Evolutionary conservation across 2,797 vertebrate genomes (phyloP), one percentile per base, ranked within the genome.

Genomic region (Enteromius paludinosus): DNA sequence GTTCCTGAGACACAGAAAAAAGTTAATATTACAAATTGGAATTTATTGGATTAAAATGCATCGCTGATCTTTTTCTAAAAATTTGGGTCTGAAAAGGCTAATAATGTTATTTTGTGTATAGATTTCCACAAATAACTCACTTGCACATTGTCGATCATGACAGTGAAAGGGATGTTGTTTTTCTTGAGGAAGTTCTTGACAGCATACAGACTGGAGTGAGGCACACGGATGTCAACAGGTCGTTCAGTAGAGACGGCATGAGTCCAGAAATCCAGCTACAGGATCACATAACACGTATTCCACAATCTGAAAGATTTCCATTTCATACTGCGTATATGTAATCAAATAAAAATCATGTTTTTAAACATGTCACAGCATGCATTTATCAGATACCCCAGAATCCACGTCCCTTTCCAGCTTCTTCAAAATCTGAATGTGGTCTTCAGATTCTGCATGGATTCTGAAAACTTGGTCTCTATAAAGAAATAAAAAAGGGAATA

Each of bases 201-300:
- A 0, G 89, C 83, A 70, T 90, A 92, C 75, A 95, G 43, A 0
- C 82, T 93, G 84, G n/a, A 65, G 12, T 88, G 89, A 0, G 96
- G 94, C 45, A 98, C 94, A 71, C 93, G 87, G 82, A 97, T 87
- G 43, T 98, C 97, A 1, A 93, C 93, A 0, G 94, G 94, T 1
- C 90, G 86, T 11, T 92, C 89, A 9, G 88, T 72, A 5, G 89
- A 91, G 7, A 93, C 90, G 0, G 95, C 94, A 77, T 88, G 89
- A 70, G 91, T 92, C 96, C 97, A 98, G 89, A 97, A 97, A 91
- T 98, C 96, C 86, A 98, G 92, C 97, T 87, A 43, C 12, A 66
- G 5, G 6, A 56, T 30, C 12, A 47, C 6, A 72, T 20, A 82
- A 69, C 7, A 3, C 5, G 33, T 18, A 61, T 20, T 64, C 0